Percentiles rank a stretch among this genome's conserved stretches.
Evolutionary conservation across 2,888 invertebrate species (phyloP).

Genomic region (Sthenelais limicola): DNA sequence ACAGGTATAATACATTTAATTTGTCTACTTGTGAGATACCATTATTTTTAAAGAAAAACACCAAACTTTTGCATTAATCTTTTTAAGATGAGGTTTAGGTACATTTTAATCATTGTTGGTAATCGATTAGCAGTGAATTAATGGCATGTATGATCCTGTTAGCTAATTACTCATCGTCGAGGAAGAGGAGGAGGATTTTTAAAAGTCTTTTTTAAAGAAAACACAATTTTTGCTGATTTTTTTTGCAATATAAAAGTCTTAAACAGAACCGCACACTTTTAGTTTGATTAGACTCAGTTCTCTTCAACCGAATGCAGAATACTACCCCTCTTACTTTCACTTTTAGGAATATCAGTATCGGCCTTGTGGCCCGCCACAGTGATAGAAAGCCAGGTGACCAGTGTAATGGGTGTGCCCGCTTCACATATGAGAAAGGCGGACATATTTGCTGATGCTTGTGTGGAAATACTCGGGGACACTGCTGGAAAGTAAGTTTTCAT

Average conservation of each 20-base stretch:
- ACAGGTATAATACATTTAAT: slow-evolving; percentile 51
- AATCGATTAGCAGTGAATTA: too few relatives aligned
- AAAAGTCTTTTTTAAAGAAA: too few relatives aligned
- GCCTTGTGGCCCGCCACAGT: slow-evolving; percentile 64
- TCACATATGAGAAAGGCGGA: slow-evolving; percentile 56
- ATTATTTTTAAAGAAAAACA: not conserved
- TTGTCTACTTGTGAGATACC: not conserved
- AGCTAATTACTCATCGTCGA: too few relatives aligned
- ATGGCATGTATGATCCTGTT: too few relatives aligned
- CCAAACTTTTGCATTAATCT: not conserved
- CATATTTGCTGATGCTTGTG: slow-evolving; percentile 65
- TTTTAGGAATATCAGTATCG: slow-evolving; percentile 58
- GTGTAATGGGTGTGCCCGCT: slow-evolving; percentile 53
- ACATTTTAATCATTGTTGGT: too few relatives aligned
- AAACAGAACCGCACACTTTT: too few relatives aligned
- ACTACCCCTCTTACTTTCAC: not conserved
- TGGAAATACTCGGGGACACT: slow-evolving; percentile 58
- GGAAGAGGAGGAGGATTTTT: too few relatives aligned
- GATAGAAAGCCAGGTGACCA: slow-evolving; percentile 61
- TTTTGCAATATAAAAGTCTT: too few relatives aligned
- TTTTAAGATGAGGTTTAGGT: not conserved
- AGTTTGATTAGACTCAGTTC: too few relatives aligned
- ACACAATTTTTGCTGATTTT: too few relatives aligned
- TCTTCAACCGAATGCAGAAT: too few relatives aligned
- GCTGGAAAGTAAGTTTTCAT: slow-evolving; percentile 55